These are phyloP conservation scores for Mirza zaza DNA, from an alignment of 2,113 vertebrate genomes.

Conservation along the genomic window DNA sequence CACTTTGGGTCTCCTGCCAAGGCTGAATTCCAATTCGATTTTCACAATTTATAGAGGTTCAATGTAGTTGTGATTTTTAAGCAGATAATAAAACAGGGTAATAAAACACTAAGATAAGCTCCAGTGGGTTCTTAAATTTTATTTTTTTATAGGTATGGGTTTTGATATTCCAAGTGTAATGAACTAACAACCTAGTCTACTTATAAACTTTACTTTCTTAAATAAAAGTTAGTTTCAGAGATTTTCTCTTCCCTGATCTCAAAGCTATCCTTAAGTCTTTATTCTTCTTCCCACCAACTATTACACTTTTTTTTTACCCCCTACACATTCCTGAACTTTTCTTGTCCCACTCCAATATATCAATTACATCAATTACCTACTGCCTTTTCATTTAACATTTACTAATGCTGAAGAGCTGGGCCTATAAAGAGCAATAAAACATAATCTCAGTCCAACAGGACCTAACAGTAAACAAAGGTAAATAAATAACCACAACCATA, in stretches of 20 bases:
- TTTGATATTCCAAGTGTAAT: constrained; percentile 19
- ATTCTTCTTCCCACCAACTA: not conserved
- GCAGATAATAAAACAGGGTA: not conserved
- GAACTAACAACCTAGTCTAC: not conserved
- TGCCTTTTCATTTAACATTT: constrained; percentile 33
- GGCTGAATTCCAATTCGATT: not conserved
- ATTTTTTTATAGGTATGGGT: not conserved
- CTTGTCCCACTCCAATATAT: not conserved
- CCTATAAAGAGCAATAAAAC: constrained; percentile 6
- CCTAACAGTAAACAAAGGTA: not conserved
- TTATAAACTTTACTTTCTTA: not conserved
- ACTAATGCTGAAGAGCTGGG: not conserved
- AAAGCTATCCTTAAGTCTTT: not conserved
- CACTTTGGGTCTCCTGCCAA: not conserved
- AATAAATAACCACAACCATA: not conserved
- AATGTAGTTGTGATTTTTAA: not conserved
- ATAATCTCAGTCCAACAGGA: not conserved
- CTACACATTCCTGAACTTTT: not conserved
- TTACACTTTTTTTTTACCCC: not conserved
- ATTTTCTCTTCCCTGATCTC: not conserved
- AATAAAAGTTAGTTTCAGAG: not conserved
- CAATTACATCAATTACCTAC: not conserved
- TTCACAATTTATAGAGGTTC: not conserved
- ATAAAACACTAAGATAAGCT: not conserved
- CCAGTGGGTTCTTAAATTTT: constrained; percentile 2